These are phyloP conservation scores for Heterodera filipjevi DNA, from an alignment of 2,888 invertebrate species.

Conservation along the genomic window DNA sequence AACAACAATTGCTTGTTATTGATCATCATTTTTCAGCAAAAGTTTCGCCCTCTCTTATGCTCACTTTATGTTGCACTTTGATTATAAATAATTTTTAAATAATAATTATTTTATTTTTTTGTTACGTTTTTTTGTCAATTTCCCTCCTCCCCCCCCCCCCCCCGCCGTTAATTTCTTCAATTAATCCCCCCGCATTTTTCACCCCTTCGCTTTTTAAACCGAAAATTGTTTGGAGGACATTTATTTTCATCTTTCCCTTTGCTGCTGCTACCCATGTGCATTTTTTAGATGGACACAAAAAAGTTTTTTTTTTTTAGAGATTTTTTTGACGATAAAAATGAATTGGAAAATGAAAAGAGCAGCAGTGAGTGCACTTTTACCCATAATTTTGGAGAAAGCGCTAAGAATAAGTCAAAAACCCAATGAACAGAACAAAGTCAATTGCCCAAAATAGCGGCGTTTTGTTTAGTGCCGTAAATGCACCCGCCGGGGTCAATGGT, in stretches of 20 bases:
- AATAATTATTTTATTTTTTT: no score
- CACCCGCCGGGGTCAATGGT: no score
- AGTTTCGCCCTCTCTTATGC: no score
- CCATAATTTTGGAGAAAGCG: neutral
- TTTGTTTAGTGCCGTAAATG: no score
- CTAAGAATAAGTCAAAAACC: neutral
- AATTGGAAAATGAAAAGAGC: neutral
- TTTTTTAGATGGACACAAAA: slow-evolving; percentile 1
- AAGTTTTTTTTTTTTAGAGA: neutral
- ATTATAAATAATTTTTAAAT: no score
- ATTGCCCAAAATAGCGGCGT: neutral
- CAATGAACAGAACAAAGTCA: neutral
- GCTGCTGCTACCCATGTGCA: neutral
- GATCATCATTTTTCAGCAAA: no score
- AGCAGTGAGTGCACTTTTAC: neutral
- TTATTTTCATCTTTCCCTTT: neutral
- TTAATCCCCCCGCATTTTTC: neutral
- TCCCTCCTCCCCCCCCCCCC: neutral
- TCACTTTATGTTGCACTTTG: no score
- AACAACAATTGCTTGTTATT: no score
- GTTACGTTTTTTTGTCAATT: neutral
- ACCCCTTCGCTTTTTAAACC: neutral
- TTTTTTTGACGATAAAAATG: slow-evolving; percentile 1
- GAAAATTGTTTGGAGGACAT: slow-evolving; percentile 3
- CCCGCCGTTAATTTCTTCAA: no score